Evolutionary conservation across 2,888 invertebrate genomes (phyloP).

Genomic region (Drosophila lacicola): DNA sequence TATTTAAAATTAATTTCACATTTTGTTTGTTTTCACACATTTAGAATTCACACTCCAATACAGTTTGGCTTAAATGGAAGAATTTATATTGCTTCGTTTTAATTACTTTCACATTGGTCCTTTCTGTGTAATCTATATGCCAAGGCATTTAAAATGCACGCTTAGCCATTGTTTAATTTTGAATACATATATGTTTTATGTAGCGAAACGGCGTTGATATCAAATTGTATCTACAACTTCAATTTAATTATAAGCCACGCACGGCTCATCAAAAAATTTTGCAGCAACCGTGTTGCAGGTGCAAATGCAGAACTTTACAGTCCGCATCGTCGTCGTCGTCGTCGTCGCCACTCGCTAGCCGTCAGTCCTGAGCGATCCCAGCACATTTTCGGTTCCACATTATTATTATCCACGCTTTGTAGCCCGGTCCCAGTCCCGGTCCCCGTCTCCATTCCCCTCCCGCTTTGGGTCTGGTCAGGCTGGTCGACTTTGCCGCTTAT

Average conservation of each 20-base stretch:
- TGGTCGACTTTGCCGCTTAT: conserved; percentile 48
- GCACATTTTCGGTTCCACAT: conserved; percentile 79
- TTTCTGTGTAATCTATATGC: conserved; percentile 30
- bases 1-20: background rate
- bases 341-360: conserved; percentile 30
- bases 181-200: conserved; percentile 61
- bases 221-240: conserved; percentile 75
- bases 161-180: conserved; percentile 37
- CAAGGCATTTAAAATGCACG: conserved; percentile 40
- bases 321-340: conserved; percentile 22
- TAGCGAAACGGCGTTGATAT: conserved; percentile 65
- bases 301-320: conserved; percentile 70
- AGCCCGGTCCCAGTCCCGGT: conserved; percentile 26
- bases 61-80: no score
- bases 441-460: conserved; percentile 8
- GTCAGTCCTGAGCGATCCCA: conserved; percentile 55
- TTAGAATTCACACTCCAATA: background rate
- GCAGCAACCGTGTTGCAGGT: conserved; percentile 63
- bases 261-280: conserved; percentile 75
- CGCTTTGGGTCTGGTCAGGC: conserved; percentile 15
- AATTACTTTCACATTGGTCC: conserved; percentile 10
- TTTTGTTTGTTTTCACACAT: background rate
- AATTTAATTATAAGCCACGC: conserved; percentile 76
- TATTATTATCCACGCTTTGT: conserved; percentile 76
- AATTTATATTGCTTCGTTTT: background rate